Evolutionary conservation across 2,113 vertebrate genomes (phyloP).

Genomic region (Epinephelus lanceolatus): DNA sequence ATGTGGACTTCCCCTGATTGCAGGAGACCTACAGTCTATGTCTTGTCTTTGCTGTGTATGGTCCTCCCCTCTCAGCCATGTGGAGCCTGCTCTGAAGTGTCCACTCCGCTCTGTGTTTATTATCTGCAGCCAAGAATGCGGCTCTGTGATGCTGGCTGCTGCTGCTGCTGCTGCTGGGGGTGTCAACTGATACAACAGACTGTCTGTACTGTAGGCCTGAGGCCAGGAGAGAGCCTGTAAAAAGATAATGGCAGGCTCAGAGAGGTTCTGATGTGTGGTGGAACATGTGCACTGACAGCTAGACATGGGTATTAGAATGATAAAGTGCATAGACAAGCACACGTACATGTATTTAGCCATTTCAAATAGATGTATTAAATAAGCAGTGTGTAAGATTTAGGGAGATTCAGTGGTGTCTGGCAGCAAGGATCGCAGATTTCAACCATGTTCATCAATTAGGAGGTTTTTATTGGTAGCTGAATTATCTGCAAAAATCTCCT

Average conservation of each 20-base stretch:
- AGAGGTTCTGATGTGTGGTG: slow-evolving; percentile 42
- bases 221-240: slow-evolving; percentile 65
- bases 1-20: slow-evolving; percentile 37
- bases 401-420: too few species aligned
- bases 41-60: slow-evolving; percentile 23
- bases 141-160: slow-evolving; percentile 53
- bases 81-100: slow-evolving; percentile 71
- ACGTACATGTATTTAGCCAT: neutral
- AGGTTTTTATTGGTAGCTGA: too few species aligned
- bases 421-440: too few species aligned
- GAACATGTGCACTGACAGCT: slow-evolving; percentile 48
- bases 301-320: slow-evolving; percentile 41
- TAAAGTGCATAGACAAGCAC: slow-evolving; percentile 10
- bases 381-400: neutral
- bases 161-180: slow-evolving; percentile 39
- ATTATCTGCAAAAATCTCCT: too few species aligned
- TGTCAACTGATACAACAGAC: slow-evolving; percentile 66
- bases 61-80: slow-evolving; percentile 46
- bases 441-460: too few species aligned
- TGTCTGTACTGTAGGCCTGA: slow-evolving; percentile 42
- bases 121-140: slow-evolving; percentile 75
- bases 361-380: neutral
- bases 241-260: slow-evolving; percentile 73
- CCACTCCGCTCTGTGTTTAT: slow-evolving; percentile 71
- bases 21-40: slow-evolving; percentile 28